These are phyloP conservation scores for Abrostola triplasia DNA, from an alignment of 2,888 invertebrate species.

Conservation along the genomic window DNA sequence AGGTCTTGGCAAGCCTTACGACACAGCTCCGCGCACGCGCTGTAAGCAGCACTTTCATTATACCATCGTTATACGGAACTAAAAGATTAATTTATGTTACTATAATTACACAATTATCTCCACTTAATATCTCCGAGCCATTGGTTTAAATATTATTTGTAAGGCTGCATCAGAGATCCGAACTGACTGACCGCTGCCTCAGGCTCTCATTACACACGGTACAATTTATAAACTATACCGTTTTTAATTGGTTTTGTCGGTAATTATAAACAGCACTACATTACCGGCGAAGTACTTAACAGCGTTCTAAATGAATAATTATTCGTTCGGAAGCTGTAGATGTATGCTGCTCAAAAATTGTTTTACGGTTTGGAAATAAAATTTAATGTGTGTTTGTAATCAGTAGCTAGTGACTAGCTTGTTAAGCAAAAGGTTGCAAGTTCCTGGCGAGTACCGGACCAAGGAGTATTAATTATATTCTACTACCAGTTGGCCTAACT, in stretches of 20 bases:
- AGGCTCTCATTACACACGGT: slow-evolving; percentile 41
- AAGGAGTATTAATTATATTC: no score
- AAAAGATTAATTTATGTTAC: slow-evolving; percentile 44
- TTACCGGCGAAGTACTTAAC: neutral
- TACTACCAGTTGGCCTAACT: no score
- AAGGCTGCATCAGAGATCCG: slow-evolving; percentile 32
- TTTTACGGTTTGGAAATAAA: neutral
- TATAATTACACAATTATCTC: slow-evolving; percentile 50
- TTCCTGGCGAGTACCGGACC: no score
- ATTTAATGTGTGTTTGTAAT: neutral
- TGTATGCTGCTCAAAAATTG: neutral
- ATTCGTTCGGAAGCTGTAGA: neutral
- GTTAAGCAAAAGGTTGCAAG: neutral
- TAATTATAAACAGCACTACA: slow-evolving; percentile 2
- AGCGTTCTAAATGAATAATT: neutral
- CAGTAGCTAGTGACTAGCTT: neutral
- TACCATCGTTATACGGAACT: slow-evolving; percentile 30
- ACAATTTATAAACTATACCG: slow-evolving; percentile 31
- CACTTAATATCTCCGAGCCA: slow-evolving; percentile 32
- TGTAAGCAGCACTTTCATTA: slow-evolving; percentile 9
- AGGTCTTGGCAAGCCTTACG: neutral
- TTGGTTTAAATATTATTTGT: slow-evolving; percentile 45
- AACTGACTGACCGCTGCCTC: slow-evolving; percentile 41
- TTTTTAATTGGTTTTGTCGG: slow-evolving; percentile 10
- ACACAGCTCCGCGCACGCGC: neutral